These are phyloP conservation scores for Sanderia malayensis DNA, from an alignment of 30 jellyfish, hydroid and myxozoan species.

Conservation along the genomic window DNA sequence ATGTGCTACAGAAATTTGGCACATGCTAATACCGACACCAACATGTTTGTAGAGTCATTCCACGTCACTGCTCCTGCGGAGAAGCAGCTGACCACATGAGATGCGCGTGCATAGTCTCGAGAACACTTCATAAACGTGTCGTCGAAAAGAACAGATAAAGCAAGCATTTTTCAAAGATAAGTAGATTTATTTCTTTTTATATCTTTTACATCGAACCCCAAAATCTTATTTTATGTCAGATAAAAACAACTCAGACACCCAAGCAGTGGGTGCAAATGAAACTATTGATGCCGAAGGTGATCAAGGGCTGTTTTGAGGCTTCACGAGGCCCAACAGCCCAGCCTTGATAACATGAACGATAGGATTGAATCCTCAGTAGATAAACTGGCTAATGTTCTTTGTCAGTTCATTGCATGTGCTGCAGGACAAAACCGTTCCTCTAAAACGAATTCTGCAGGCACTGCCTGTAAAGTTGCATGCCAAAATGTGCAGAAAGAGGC, in stretches of 20 bases:
- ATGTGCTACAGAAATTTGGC: slow-evolving; percentile 44
- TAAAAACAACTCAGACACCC: not conserved
- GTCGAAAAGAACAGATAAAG: not conserved
- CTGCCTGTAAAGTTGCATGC: no score
- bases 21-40: slow-evolving; percentile 33
- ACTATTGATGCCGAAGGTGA: slow-evolving; percentile 3
- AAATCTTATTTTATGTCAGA: not conserved
- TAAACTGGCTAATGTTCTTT: no score
- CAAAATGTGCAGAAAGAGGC: no score
- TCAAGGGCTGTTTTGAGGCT: not conserved
- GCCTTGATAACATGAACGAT: no score
- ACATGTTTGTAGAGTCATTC: slow-evolving; percentile 25
- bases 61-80: slow-evolving; percentile 24
- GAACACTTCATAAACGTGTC: slow-evolving; percentile 1
- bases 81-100: slow-evolving; percentile 13
- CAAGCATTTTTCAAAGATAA: not conserved
- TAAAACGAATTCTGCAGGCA: no score
- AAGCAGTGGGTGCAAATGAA: not conserved
- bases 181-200: not conserved
- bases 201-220: not conserved
- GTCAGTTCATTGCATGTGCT: no score
- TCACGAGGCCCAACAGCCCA: no score
- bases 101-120: slow-evolving; percentile 28
- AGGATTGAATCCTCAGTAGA: no score
- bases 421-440: no score